These are phyloP conservation scores for Seriola aureovittata DNA, from an alignment of 2,113 vertebrate species.

Conservation along the genomic window DNA sequence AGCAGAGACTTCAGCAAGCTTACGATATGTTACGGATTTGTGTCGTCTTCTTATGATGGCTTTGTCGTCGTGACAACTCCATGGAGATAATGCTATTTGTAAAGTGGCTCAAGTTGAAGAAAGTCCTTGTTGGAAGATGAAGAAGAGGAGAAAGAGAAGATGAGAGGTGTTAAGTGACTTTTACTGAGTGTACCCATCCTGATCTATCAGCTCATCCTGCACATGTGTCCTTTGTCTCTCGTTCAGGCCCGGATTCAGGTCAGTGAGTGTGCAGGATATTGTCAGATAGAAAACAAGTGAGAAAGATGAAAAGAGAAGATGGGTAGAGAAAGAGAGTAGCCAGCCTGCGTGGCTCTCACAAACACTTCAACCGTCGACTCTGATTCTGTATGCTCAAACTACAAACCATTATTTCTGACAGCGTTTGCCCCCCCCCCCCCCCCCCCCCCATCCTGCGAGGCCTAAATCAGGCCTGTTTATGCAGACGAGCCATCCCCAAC, in stretches of 20 bases:
- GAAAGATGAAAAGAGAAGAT: slow-evolving; percentile 32
- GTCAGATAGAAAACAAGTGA: slow-evolving; percentile 12
- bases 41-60: too few species aligned
- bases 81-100: background rate
- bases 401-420: slow-evolving; percentile 51
- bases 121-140: background rate
- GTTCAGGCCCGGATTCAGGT: slow-evolving; percentile 45
- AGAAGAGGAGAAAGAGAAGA: background rate
- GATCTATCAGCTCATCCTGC: slow-evolving; percentile 46
- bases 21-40: background rate
- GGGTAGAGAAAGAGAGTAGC: slow-evolving; percentile 6
- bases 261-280: slow-evolving; percentile 36
- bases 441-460: slow-evolving; percentile 1
- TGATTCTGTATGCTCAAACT: slow-evolving; percentile 21
- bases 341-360: slow-evolving; percentile 24
- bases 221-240: slow-evolving; percentile 41
- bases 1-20: too few species aligned
- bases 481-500: slow-evolving; percentile 27
- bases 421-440: background rate
- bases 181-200: slow-evolving; percentile 23
- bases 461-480: slow-evolving; percentile 62
- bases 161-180: slow-evolving; percentile 19
- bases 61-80: too few species aligned
- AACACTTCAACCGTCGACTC: slow-evolving; percentile 37
- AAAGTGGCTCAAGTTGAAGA: slow-evolving; percentile 26